These are phyloP conservation scores for Columba livia DNA, from an alignment of 2,113 vertebrate species.

Conservation along the genomic window DNA sequence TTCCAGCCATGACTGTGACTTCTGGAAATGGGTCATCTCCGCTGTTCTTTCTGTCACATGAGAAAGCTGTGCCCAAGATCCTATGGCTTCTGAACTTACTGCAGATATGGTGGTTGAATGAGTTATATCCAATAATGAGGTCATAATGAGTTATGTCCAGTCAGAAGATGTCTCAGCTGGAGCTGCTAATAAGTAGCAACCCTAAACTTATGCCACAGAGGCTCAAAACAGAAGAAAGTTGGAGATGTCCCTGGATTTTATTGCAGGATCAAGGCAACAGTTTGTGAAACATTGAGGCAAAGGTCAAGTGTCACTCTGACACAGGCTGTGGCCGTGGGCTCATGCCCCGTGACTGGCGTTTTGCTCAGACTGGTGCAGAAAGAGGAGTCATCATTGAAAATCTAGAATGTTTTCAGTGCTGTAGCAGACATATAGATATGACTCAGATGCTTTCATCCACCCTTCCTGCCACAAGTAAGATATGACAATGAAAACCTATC, in stretches of 20 bases:
- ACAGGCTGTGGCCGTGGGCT: not conserved
- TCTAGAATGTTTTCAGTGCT: not conserved
- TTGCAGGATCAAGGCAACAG: not conserved
- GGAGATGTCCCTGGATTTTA: not conserved
- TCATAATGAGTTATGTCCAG: not conserved
- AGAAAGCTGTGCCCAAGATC: not conserved
- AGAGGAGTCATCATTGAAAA: not conserved
- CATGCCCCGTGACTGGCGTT: not conserved
- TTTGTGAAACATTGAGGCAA: not conserved
- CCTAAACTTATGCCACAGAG: not conserved
- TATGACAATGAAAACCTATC: not conserved
- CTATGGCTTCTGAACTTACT: not conserved
- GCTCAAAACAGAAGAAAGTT: not conserved
- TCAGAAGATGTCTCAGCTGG: not conserved
- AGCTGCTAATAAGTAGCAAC: not conserved
- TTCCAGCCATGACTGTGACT: not conserved
- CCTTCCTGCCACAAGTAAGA: not conserved
- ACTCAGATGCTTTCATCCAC: not conserved
- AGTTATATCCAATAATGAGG: not conserved
- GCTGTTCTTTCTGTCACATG: not conserved
- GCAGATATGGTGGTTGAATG: not conserved
- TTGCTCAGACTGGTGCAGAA: not conserved
- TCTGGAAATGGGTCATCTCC: not conserved
- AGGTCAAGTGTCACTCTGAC: not conserved
- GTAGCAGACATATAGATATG: not conserved